Base-by-base conservation (phyloP, 2,113 vertebrate genomes). In the Semicossyphus pulcher region DNA sequence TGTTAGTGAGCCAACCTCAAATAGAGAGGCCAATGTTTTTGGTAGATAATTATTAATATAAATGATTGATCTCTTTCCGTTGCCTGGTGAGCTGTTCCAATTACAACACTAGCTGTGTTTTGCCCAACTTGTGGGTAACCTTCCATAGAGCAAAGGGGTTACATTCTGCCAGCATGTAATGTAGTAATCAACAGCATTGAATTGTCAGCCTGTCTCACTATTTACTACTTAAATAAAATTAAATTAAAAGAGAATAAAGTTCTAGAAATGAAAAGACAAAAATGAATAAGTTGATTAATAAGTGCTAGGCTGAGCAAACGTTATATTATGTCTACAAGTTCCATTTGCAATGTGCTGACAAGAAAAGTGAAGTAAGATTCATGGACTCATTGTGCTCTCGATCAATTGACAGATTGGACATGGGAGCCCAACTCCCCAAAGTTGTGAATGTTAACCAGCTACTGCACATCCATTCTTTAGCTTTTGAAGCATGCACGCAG, bases 331-430 rank as follows among this genome's bases (percentile, higher is more conserved):
- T 76, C 67, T 88, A 57, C 73, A 57, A 59, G 62, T 64, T 6
- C 57, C 60, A 80, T 87, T 80, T 85, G 71, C 56, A 67, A 74
- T 81, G 69, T 60, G 32, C 37, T 85, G 89, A 87, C 88, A 92
- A 81, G 85, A 90, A 89, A 80, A 78, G 60, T 70, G 49, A 86
- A 88, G 85, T 77, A 85, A 91, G 89, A 90, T 89, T 78, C 86
- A 89, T 90, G 72, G 78, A 80, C 83, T 83, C 75, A 84, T 90
- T 80, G 85, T 36, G 7, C 56, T 82, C 59, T 64, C 75, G 72
- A 91, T 92, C 84, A 89, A 48, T 86, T 93, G 91, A 92, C 91
- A 79, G 87, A 93, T 90, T 81, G 80, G 83, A 87, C 60, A 71
- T 48, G 48, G 76, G 81, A 78, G 68, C 63, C 66, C 58, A 78